Base-by-base conservation (phyloP, 2,797 vertebrate species). In the Coendou prehensilis region DNA sequence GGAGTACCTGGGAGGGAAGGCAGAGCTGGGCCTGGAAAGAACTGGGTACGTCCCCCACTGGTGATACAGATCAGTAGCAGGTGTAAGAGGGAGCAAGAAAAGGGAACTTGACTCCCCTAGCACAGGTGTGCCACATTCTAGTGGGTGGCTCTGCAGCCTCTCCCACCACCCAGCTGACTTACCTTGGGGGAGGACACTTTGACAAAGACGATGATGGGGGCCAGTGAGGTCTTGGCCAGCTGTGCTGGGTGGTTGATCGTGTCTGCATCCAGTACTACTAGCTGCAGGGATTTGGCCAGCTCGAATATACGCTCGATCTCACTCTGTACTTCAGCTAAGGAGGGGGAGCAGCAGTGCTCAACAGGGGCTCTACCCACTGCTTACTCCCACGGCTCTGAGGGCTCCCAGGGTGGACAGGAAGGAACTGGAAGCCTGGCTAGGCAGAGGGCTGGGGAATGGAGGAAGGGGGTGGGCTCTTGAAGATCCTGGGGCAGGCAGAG, bases 221-320 rank as follows among this genome's bases (percentile, higher is more conserved):
- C 99, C 89, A 99, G 98, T 0, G 99, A 99, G 93, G 99, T 99
- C 99, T 99, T 99, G 98, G 99, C 99, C 45, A 99, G 99, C 98
- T 99, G 99, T 22, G 99, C 98, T 0, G 99, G 99, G 98, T 99
- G 99, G 98, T 99, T 99, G 98, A 99, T 99, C 96, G 99, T 99
- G 98, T 99, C 99, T 0, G 99, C 99, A 0, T 99, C 99, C 98
- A 99, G 97, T 89, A 99, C 98, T 75, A 99, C 99, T 92, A 99
- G 98, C 98, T 99, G 99, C 97, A 99, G 98, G 61, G 99, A 99
- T 98, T 99, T 99, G 98, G 99, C 99, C 93, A 99, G 98, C 98
- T 99, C 99, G 33, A 99, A 99, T 98, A 99, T 99, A 96, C 99
- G 99, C 96, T 99, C 99, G 1, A 99, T 99, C 98, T 99, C 99